Base-by-base conservation (phyloP, 92 coral and sea anemone species). In the Phymanthus crucifer region DNA sequence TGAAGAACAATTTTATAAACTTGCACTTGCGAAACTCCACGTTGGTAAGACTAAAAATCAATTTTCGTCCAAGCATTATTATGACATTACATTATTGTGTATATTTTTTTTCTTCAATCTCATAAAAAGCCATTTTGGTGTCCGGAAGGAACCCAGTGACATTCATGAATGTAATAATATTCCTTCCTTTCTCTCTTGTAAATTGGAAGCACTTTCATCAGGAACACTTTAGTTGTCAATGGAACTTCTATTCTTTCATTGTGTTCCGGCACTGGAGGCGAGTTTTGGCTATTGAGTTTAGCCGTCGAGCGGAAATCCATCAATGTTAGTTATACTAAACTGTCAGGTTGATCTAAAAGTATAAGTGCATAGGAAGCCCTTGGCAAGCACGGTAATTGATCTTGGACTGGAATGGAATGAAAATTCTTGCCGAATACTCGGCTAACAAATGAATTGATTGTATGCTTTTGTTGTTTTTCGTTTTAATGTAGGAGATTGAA, bases 401-500 rank as follows among this genome's bases (percentile, higher is more conserved):
- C 47, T 9, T 52, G n/a, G 50, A 19, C 4, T 56, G 14, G 50
- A 19, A 10, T 56, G 14, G 68, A 61, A 24, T 24, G 68, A 61
- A 61, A 61, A 61, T 61, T 61, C 68, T 27, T 61, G 4, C 64
- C n/a, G 64, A 54, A 19, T 29, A 21, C 64, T 16, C 9, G 3
- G 10, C 0, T 61, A 11, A 75, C 9, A 75, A 24, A 16, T 19
- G 6, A 27, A 66, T 36, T 77, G 8, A 65, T 1, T 3, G 34
- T 66, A 76, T 12, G 27, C 9, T 78, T 32, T 67, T 64, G 19
- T 40, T 46, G 23, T 71, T 50, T 74, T 45, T 29, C 40, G 34
- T 61, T 61, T 27, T 12, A 61, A 61, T 27, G 0, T 77, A 93
- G 97, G 97, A 93, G 74, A 87, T 93, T 77, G 97, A 90, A 78